phyloP scores from a whole-genome alignment of 2,113 vertebrate genomes.

The Hiodon tergisus region DNA sequence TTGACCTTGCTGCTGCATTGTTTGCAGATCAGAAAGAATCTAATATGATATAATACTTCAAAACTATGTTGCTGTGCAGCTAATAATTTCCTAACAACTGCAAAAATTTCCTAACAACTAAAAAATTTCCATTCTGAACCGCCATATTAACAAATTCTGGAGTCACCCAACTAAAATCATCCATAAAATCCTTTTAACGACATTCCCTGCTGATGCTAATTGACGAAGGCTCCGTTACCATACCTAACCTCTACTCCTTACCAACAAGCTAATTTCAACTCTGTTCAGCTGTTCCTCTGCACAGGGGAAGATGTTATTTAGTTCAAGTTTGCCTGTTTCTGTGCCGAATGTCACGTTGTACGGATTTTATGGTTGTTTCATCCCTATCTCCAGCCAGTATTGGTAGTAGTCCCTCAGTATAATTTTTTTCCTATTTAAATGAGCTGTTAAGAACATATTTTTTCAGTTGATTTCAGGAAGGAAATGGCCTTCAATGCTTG shows the following conservation, averaged over 20 bases:
- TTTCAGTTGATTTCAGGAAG: conserved; percentile 26
- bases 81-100: too few species aligned
- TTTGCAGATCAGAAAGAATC: too few species aligned
- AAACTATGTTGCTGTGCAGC: too few species aligned
- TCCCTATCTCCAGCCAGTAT: conserved; percentile 25
- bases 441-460: conserved; percentile 46
- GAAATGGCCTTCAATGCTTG: conserved; percentile 40
- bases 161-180: conserved; percentile 10
- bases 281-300: conserved; percentile 32
- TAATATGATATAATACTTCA: too few species aligned
- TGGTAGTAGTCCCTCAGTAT: conserved; percentile 32
- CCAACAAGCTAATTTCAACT: conserved; percentile 10
- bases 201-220: conserved; percentile 15
- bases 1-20: too few species aligned
- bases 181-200: background rate
- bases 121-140: background rate
- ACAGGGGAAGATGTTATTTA: conserved; percentile 23
- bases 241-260: conserved; percentile 26
- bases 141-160: background rate
- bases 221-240: conserved; percentile 8
- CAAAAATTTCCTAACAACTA: too few species aligned
- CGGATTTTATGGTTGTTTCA: too few species aligned
- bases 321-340: conserved; percentile 32
- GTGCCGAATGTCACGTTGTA: background rate
- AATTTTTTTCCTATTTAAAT: conserved; percentile 52